Evolutionary conservation across 1,140 invertebrate species (phyloP).

Genomic region (Drosophila sp.): DNA sequence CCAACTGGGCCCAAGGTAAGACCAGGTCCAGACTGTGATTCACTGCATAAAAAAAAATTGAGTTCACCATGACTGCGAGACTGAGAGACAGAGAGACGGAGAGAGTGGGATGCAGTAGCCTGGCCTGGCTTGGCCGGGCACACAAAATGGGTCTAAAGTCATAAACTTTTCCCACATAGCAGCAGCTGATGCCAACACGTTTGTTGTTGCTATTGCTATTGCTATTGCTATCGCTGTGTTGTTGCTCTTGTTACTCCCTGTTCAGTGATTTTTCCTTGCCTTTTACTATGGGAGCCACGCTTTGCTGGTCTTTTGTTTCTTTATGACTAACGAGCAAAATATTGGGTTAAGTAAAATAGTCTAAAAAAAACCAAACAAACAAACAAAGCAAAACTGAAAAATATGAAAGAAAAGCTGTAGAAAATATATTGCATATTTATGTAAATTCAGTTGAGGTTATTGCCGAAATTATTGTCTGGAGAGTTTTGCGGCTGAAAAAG

Average conservation of each 20-base stretch:
- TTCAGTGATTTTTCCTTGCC: constrained; percentile 78
- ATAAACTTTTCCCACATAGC: constrained; percentile 77
- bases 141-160: constrained; percentile 80
- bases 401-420: constrained; percentile 21
- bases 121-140: constrained; percentile 21
- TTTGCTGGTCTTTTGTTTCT: constrained; percentile 69
- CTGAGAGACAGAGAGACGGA: neutral
- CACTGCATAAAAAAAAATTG: constrained; percentile 56
- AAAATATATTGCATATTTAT: constrained; percentile 14
- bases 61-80: constrained; percentile 49
- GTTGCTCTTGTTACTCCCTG: constrained; percentile 55
- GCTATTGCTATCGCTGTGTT: constrained; percentile 25
- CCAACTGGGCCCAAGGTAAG: constrained; percentile 63
- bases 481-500: constrained; percentile 20
- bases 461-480: constrained; percentile 32
- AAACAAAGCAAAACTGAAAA: neutral
- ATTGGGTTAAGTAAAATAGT: constrained; percentile 77
- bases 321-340: constrained; percentile 75
- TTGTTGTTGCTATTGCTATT: constrained; percentile 29
- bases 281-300: constrained; percentile 66
- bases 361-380: neutral
- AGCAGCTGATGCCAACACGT: constrained; percentile 73
- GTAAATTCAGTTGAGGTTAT: constrained; percentile 27
- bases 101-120: constrained; percentile 5
- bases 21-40: constrained; percentile 48